Conservation (phyloP, 2,797 vertebrate species). For the Pterois miles region DNA sequence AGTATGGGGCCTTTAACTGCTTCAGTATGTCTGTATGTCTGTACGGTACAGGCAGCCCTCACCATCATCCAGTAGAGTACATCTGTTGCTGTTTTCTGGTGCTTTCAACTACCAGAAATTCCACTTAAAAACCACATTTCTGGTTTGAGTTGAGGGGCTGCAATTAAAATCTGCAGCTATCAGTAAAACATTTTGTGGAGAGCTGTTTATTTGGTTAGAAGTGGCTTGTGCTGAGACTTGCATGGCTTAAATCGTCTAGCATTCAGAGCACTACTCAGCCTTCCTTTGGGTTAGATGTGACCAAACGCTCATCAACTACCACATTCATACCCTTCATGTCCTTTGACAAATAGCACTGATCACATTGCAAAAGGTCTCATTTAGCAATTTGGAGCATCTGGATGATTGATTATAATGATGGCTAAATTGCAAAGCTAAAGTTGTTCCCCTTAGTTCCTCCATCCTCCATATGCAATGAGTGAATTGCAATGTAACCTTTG, state of each 20-base stretch:
- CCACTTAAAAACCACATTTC: conserved; percentile 36
- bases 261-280: conserved; percentile 1
- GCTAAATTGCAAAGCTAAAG: conserved; percentile 53
- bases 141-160: background rate
- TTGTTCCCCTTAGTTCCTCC: conserved; percentile 31
- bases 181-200: background rate
- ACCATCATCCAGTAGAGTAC: background rate
- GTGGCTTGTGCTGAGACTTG: background rate
- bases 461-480: conserved; percentile 29
- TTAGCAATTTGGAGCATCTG: conserved; percentile 58
- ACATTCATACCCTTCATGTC: conserved; percentile 56
- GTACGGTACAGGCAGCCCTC: background rate
- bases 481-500: conserved; percentile 48
- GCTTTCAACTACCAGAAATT: conserved; percentile 34
- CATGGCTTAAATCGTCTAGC: background rate
- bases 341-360: conserved; percentile 69
- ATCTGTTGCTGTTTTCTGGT: conserved; percentile 39
- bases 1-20: background rate
- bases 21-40: background rate
- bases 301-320: conserved; percentile 52
- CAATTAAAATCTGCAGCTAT: conserved; percentile 28
- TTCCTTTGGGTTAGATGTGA: conserved; percentile 30
- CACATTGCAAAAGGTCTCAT: conserved; percentile 67
- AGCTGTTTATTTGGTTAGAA: conserved; percentile 37
- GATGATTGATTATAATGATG: conserved; percentile 67